Evolutionary conservation across 1,140 invertebrate genomes (phyloP).

Genomic region (Drosophila pandora): DNA sequence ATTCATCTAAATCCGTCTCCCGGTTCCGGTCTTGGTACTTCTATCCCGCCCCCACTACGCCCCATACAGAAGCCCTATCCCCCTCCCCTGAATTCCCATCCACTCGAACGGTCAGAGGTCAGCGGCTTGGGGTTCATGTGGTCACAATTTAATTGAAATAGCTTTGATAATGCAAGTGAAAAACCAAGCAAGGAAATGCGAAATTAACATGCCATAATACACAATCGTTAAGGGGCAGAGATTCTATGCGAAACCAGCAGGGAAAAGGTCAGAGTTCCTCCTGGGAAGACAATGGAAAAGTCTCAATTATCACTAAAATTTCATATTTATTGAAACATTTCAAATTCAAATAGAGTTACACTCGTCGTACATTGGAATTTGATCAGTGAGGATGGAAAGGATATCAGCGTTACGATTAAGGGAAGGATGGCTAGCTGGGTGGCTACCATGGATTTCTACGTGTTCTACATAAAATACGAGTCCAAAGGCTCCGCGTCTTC

Average conservation of each 20-base stretch:
- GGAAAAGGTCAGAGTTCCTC: background rate
- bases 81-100: background rate
- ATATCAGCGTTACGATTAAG: background rate
- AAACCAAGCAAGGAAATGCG: constrained; percentile 7
- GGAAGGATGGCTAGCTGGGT: background rate
- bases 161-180: constrained; percentile 49
- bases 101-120: constrained; percentile 8
- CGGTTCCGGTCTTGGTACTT: background rate
- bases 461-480: background rate
- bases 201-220: background rate
- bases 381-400: background rate
- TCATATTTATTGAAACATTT: constrained; percentile 27
- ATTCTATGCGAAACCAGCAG: no score
- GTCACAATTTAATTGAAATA: constrained; percentile 68
- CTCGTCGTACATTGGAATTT: constrained; percentile 15
- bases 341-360: constrained; percentile 15
- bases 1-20: constrained; percentile 29
- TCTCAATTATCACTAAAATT: background rate
- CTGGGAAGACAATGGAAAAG: background rate
- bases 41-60: background rate
- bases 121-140: constrained; percentile 23
- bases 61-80: background rate
- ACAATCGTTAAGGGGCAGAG: background rate
- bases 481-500: background rate
- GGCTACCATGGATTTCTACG: background rate